phyloP scores from a whole-genome alignment of 2,888 invertebrate species.

The Hypomecis punctinalis region DNA sequence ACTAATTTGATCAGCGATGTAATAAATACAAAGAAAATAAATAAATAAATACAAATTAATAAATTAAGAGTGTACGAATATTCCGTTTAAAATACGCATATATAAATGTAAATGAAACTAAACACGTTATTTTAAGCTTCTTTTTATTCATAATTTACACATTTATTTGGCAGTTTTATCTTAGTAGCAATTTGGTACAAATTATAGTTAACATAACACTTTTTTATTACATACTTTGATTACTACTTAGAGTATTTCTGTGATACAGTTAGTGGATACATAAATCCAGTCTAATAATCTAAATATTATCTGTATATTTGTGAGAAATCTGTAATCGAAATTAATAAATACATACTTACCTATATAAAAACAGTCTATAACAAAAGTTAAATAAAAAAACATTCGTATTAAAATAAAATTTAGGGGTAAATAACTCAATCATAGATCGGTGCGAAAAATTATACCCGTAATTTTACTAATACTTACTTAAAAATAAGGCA shows the following conservation, averaged over 20 bases:
- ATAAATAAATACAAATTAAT: too few relatives aligned
- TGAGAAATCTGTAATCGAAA: background rate
- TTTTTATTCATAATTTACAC: conserved; percentile 70
- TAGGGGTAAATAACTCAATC: too few relatives aligned
- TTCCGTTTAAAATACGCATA: background rate
- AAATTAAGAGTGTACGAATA: too few relatives aligned
- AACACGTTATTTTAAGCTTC: conserved; percentile 57
- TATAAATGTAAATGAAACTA: conserved; percentile 13
- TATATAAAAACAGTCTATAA: background rate
- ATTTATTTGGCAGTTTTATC: conserved; percentile 73
- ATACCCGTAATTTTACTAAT: too few relatives aligned
- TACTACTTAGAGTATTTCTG: background rate
- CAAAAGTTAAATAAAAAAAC: background rate
- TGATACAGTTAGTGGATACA: background rate
- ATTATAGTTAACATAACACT: conserved; percentile 58
- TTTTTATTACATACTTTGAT: conserved; percentile 34
- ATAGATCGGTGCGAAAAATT: too few relatives aligned
- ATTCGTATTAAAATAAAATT: background rate
- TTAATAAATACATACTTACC: background rate
- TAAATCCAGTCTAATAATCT: background rate
- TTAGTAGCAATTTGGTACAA: conserved; percentile 50
- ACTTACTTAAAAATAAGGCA: too few relatives aligned
- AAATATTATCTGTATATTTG: background rate
- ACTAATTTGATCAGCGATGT: too few relatives aligned
- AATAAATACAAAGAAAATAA: too few relatives aligned